phyloP scores from a whole-genome alignment of 2,797 vertebrate species.

The Labeo calbasu region DNA sequence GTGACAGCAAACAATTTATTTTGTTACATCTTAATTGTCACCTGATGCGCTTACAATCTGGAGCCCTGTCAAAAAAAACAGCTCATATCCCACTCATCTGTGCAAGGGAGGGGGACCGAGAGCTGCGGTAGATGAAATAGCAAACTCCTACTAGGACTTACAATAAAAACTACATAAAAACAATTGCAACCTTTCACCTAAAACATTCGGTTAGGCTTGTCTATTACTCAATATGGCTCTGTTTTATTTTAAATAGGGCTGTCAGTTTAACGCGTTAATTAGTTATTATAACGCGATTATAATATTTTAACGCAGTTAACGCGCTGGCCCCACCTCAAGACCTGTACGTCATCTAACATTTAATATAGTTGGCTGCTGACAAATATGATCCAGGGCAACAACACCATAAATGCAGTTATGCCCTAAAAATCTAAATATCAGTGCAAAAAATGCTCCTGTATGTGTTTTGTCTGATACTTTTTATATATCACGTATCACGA shows the following conservation, averaged over 20 bases:
- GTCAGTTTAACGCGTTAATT: no score
- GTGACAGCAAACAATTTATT: slow-evolving; percentile 80
- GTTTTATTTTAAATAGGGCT: neutral
- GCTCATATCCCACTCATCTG: slow-evolving; percentile 57
- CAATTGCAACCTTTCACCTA: neutral
- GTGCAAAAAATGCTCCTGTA: no score
- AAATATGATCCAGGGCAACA: no score
- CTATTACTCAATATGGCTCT: neutral
- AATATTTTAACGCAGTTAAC: no score
- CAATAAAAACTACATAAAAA: neutral
- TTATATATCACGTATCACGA: no score
- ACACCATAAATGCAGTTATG: no score
- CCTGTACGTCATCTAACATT: no score
- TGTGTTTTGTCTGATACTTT: no score
- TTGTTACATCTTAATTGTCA: slow-evolving; percentile 83
- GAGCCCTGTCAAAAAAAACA: slow-evolving; percentile 69
- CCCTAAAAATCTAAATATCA: no score
- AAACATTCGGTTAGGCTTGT: neutral
- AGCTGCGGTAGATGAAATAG: slow-evolving; percentile 20
- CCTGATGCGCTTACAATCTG: slow-evolving; percentile 79
- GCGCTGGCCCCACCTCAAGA: no score
- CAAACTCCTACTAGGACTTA: neutral
- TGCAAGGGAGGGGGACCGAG: slow-evolving; percentile 46
- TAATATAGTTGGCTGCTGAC: no score
- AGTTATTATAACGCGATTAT: no score